Evolutionary conservation across 2,888 invertebrate species (phyloP), one percentile per base, ranked within the genome.

Genomic region (Scotopteryx bipunctaria): DNA sequence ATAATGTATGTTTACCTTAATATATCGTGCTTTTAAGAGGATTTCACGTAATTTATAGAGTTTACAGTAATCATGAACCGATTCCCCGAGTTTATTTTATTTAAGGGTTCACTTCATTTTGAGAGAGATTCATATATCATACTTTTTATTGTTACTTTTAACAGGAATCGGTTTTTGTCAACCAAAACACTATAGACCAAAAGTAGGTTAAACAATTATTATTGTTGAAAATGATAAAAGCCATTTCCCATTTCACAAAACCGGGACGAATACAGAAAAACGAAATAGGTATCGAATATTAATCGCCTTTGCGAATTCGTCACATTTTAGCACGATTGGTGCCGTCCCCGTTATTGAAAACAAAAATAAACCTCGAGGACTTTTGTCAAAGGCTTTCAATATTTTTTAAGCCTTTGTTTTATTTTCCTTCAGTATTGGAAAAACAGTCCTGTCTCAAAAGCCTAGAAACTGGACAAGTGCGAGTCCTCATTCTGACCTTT

Each of bases 231-330:
- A 9, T 21, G 37, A 23, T 14, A 37, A 23, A 14, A 14, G 2
- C 35, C 3, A 11, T 23, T 32, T 23, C 11, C 8, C 16, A 6
- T 16, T 32, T 23, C 21, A 23, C 23, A 16, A 44, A 44, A 36
- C 19, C 8, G 21, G n/a, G 4, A 29, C 14, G n/a, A 36, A 29
- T 1, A 45, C 19, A 21, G 13, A 9, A 9, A 27, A 5, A 36
- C 11, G 14, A 35, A 32, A 35, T 27, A 44, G n/a, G 27, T 27
- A 36, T 44, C 17, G 27, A 27, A 14, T 14, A 8, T 41, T 19
- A 41, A 41, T 23, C 29, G 41, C 41, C 25, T 40, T 40, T 41
- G 11, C 40, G 19, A 33, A 42, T 32, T 23, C 32, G 23, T 42
- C 19, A 15, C 41, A 31, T 23, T 32, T 31, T 16, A 19, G 19